phyloP scores from a whole-genome alignment of 2,888 invertebrate genomes.

The Nemurella pictetii region DNA sequence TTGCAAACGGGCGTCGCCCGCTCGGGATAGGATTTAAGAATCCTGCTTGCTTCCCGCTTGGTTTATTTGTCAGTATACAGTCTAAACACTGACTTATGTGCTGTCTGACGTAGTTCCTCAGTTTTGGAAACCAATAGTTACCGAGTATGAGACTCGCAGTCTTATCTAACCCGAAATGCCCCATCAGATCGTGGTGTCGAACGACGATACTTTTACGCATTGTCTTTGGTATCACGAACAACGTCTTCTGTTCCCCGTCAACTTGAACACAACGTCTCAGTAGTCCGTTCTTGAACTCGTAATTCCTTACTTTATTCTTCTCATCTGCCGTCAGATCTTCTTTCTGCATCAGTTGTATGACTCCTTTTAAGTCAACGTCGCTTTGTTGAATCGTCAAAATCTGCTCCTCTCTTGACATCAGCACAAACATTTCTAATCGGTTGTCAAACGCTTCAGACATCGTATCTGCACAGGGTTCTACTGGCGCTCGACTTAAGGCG shows the following conservation, averaged over 20 bases:
- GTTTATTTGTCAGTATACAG: neutral
- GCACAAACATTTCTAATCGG: neutral
- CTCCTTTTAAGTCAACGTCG: neutral
- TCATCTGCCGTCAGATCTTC: neutral
- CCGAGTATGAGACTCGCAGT: neutral
- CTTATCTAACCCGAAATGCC: neutral
- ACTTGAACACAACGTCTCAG: too few relatives aligned
- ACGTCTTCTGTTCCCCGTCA: neutral
- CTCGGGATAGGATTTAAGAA: conserved; percentile 44
- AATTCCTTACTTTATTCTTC: neutral
- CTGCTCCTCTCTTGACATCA: neutral
- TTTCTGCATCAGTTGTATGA: neutral
- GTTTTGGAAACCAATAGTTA: neutral
- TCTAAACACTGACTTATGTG: neutral
- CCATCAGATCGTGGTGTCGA: neutral
- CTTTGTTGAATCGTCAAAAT: neutral
- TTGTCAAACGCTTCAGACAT: neutral
- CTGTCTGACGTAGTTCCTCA: neutral
- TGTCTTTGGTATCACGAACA: neutral
- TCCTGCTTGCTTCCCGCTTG: conserved; percentile 37
- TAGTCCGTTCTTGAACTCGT: neutral
- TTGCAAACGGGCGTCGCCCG: conserved; percentile 43
- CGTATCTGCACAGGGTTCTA: neutral
- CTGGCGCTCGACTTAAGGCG: neutral
- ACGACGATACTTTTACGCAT: neutral